Conservation (phyloP, 2,797 vertebrate species). For the Denticeps clupeoides region DNA sequence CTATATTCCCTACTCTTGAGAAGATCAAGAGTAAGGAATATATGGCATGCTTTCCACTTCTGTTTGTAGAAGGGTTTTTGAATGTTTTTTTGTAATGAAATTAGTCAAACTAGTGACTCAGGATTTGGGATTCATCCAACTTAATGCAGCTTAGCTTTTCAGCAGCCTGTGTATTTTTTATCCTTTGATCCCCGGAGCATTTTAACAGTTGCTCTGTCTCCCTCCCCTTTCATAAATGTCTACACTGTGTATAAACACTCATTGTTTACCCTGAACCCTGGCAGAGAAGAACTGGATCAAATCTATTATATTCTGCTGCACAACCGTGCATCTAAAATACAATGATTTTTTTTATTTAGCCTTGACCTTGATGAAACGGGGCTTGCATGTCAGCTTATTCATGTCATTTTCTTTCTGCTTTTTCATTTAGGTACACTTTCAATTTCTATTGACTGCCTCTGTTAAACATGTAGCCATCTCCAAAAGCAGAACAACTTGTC, state of each 20-base stretch:
- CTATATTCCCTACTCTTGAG: too few species aligned
- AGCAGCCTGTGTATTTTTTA: neutral
- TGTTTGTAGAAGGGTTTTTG: neutral
- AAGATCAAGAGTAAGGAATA: too few species aligned
- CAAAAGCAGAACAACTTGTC: conserved; percentile 7
- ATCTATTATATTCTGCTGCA: conserved; percentile 2
- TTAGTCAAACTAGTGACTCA: neutral
- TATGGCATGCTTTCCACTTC: neutral
- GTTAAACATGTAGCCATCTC: neutral
- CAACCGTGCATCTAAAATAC: too few species aligned
- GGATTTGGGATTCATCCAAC: neutral
- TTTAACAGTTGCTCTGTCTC: neutral
- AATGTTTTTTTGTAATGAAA: neutral
- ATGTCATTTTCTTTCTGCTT: too few species aligned
- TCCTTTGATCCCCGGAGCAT: neutral
- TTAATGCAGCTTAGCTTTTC: neutral
- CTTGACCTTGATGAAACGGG: neutral
- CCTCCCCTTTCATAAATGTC: conserved; percentile 1
- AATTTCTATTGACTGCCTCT: neutral
- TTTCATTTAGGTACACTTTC: too few species aligned
- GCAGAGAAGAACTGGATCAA: conserved; percentile 1
- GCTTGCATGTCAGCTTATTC: too few species aligned
- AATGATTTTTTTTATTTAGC: neutral
- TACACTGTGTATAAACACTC: neutral
- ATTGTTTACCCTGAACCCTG: conserved; percentile 1